Conservation (phyloP, 2,797 vertebrate genomes). For the Zenarchopterus dispar region DNA sequence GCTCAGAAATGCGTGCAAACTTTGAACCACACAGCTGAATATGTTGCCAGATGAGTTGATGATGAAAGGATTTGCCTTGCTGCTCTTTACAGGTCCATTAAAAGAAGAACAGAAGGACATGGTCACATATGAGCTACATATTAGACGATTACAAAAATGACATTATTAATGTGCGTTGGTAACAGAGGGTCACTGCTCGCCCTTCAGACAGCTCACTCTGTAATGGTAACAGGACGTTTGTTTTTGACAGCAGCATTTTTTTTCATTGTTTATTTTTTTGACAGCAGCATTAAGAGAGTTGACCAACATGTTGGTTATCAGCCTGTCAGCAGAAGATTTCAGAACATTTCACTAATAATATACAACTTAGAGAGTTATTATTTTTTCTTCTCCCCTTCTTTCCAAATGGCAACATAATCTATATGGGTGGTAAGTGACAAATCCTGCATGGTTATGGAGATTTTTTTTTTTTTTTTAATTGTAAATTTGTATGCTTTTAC, state of each 20-base stretch:
- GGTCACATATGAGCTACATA: slow-evolving; percentile 31
- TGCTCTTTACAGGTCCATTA: slow-evolving; percentile 29
- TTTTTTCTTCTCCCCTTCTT: slow-evolving; percentile 87
- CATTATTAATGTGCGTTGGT: slow-evolving; percentile 58
- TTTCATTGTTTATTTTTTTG: too few relatives aligned
- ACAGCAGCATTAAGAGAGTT: background rate
- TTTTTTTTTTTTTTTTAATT: slow-evolving; percentile 69
- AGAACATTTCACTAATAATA: slow-evolving; percentile 24
- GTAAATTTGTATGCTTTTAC: slow-evolving; percentile 87
- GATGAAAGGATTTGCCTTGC: slow-evolving; percentile 44
- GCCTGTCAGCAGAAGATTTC: slow-evolving; percentile 16
- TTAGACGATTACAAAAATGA: slow-evolving; percentile 68
- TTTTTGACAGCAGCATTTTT: background rate
- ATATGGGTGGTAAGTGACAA: slow-evolving; percentile 97
- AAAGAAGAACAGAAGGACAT: slow-evolving; percentile 14
- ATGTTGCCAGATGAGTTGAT: slow-evolving; percentile 29
- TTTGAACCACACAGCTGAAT: slow-evolving; percentile 11
- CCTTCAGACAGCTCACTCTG: slow-evolving; percentile 46
- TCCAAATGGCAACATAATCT: slow-evolving; percentile 94
- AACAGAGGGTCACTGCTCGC: slow-evolving; percentile 44
- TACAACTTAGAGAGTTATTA: slow-evolving; percentile 88
- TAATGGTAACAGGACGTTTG: slow-evolving; percentile 10
- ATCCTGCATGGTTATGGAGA: slow-evolving; percentile 94
- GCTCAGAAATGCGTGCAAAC: slow-evolving; percentile 1
- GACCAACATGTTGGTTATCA: slow-evolving; percentile 9